Evolutionary conservation across 2,113 vertebrate genomes (phyloP).

Genomic region (Chloebia gouldiae): DNA sequence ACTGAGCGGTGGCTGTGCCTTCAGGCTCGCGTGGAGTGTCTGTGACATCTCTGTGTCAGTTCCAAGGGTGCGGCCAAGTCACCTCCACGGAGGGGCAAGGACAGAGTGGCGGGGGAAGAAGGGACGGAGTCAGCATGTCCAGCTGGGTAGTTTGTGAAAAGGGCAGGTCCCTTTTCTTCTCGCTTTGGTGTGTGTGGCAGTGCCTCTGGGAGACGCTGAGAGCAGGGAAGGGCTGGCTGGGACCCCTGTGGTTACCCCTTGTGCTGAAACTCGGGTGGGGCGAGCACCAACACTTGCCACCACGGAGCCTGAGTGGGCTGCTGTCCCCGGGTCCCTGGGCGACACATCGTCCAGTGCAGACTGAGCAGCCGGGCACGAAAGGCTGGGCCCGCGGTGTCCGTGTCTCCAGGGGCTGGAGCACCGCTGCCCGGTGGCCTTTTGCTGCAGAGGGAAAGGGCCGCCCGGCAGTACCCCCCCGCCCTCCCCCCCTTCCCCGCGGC

Average conservation of each 20-base stretch:
- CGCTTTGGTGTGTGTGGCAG: not conserved
- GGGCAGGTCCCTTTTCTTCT: not conserved
- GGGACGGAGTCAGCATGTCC: accelerated
- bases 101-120: not conserved
- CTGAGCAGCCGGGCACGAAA: not conserved
- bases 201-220: not conserved
- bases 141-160: not conserved
- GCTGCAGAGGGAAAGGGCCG: not conserved
- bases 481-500: not conserved
- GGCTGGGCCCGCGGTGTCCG: not conserved
- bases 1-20: not conserved
- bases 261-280: not conserved
- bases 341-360: not conserved
- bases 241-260: not conserved
- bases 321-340: accelerated
- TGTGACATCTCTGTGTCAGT: not conserved
- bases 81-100: not conserved
- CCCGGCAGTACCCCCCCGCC: not conserved
- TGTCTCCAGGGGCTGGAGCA: not conserved
- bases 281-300: not conserved
- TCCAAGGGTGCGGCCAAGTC: not conserved
- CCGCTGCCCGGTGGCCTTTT: not conserved
- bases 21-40: not conserved
- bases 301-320: accelerated
- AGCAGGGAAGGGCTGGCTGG: not conserved